Evolutionary conservation across 2,797 vertebrate species (phyloP).

Genomic region (Erithacus rubecula): DNA sequence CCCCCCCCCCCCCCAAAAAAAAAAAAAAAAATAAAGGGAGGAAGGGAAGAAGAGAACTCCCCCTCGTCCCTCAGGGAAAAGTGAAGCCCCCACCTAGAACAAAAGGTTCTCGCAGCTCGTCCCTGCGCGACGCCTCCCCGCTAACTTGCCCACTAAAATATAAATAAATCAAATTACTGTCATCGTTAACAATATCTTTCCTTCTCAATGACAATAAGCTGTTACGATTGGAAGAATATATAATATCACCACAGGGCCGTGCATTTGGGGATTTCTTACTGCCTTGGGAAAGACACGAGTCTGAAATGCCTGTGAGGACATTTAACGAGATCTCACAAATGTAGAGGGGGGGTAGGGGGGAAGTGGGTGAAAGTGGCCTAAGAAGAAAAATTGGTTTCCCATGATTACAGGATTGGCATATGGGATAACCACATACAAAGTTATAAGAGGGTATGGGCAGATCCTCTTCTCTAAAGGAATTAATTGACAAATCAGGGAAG

Average conservation of each 20-base stretch:
- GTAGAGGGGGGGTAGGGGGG: neutral
- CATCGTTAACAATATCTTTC: conserved; percentile 47
- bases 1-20: neutral
- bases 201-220: conserved; percentile 60
- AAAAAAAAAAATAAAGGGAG: neutral
- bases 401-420: neutral
- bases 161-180: conserved; percentile 66
- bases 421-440: conserved; percentile 22
- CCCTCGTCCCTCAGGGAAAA: neutral
- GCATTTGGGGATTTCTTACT: conserved; percentile 44
- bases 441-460: neutral
- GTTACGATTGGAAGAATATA: conserved; percentile 54
- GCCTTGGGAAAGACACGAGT: conserved; percentile 42
- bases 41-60: neutral
- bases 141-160: conserved; percentile 37
- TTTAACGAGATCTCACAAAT: conserved; percentile 26
- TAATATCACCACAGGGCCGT: conserved; percentile 36
- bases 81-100: conserved; percentile 59
- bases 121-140: neutral
- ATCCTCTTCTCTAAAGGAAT: conserved; percentile 53
- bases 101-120: conserved; percentile 57
- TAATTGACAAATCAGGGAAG: conserved; percentile 55
- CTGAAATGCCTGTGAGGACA: conserved; percentile 30
- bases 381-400: neutral
- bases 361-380: conserved; percentile 8